Percentiles rank a stretch among this genome's conserved stretches.
Conservation (phyloP, 2,113 vertebrate species). For the Lophochroa leadbeateri region DNA sequence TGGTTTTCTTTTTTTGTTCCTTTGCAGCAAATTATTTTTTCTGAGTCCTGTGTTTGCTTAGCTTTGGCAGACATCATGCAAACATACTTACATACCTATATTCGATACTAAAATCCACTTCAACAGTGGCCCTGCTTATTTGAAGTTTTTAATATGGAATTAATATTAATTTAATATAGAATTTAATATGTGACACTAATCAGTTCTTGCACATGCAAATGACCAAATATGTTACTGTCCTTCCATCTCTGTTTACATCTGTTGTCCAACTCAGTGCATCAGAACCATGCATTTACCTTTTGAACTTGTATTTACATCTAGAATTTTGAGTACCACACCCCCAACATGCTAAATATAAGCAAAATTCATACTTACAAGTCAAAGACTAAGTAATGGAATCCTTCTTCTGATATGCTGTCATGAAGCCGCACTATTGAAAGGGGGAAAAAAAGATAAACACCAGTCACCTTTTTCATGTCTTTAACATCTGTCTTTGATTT, state of each 20-base stretch:
- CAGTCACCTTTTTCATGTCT: background rate
- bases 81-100: background rate
- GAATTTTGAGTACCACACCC: background rate
- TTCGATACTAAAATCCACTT: background rate
- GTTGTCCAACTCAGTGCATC: background rate
- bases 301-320: background rate
- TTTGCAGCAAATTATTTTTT: background rate
- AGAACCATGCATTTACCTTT: background rate
- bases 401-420: constrained; percentile 89
- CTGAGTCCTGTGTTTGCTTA: background rate
- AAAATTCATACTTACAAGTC: constrained; percentile 83
- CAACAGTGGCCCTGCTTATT: background rate
- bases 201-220: background rate
- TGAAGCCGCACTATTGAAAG: constrained; percentile 81
- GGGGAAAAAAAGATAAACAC: background rate
- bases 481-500: background rate
- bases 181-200: background rate
- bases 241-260: background rate
- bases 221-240: background rate
- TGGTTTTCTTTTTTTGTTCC: background rate
- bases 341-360: background rate
- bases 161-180: background rate
- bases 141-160: background rate
- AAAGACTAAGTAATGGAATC: constrained; percentile 88
- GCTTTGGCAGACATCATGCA: background rate